A percentile compares a stretch with the other conserved stretches of the same genome.
These are phyloP conservation scores for Sturmia bella DNA, from an alignment of 2,888 invertebrate genomes.

Conservation along the genomic window DNA sequence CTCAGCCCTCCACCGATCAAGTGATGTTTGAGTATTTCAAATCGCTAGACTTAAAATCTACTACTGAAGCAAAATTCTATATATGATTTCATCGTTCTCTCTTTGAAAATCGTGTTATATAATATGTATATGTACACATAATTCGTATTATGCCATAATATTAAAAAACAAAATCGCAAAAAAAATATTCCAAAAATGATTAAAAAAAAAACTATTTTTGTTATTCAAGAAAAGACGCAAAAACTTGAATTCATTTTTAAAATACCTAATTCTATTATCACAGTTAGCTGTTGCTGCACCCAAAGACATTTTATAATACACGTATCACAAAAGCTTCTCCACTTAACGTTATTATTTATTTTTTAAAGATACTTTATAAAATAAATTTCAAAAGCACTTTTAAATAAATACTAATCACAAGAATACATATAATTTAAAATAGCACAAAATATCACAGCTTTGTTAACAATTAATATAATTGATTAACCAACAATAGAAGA, in stretches of 20 bases:
- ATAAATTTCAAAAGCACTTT: conserved; percentile 7
- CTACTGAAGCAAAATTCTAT: too few species aligned
- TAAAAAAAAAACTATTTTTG: too few species aligned
- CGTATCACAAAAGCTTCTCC: neutral
- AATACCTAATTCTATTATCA: conserved; percentile 63
- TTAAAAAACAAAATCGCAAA: too few species aligned
- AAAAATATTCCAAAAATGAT: too few species aligned
- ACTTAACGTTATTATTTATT: conserved; percentile 2
- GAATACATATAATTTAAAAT: conserved; percentile 18
- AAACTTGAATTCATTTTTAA: neutral
- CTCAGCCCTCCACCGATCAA: too few species aligned
- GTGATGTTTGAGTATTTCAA: too few species aligned
- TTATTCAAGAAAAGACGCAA: neutral
- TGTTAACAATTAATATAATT: conserved; percentile 43
- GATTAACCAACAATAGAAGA: conserved; percentile 1
- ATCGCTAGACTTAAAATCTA: too few species aligned
- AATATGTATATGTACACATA: too few species aligned
- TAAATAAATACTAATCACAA: conserved; percentile 6
- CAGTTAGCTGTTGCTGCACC: conserved; percentile 48
- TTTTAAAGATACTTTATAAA: neutral
- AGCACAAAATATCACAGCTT: conserved; percentile 61
- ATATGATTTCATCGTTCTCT: too few species aligned
- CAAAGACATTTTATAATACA: conserved; percentile 50
- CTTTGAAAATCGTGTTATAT: too few species aligned
- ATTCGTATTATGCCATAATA: too few species aligned